Evolutionary conservation across 2,797 vertebrate genomes (phyloP).

Genomic region (Cryptoblepharus egeriae): DNA sequence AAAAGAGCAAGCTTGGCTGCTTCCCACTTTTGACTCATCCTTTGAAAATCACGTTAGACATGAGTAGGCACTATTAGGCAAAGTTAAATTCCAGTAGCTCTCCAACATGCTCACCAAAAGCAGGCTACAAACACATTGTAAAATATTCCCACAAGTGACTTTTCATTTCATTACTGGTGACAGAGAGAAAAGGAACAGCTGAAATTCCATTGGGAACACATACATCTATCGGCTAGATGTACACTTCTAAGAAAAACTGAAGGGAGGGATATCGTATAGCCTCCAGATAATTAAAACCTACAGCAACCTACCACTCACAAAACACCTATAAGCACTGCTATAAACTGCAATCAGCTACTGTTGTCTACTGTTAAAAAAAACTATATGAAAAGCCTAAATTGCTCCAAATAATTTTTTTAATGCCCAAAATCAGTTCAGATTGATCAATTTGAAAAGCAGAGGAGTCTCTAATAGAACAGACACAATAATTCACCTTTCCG

Average conservation of each 20-base stretch:
- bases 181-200: not conserved
- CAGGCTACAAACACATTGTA: not conserved
- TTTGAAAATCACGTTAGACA: not conserved
- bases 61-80: not conserved
- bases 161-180: not conserved
- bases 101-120: not conserved
- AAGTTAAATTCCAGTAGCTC: not conserved
- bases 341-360: not conserved
- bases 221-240: not conserved
- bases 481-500: conserved; percentile 82
- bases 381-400: too few species aligned
- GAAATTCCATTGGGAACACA: not conserved
- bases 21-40: not conserved
- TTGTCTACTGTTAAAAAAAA: not conserved
- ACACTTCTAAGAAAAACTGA: not conserved
- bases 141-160: not conserved
- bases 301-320: not conserved
- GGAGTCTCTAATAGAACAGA: not conserved
- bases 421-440: not conserved
- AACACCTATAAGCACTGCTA: not conserved
- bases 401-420: not conserved
- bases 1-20: not conserved
- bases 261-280: not conserved
- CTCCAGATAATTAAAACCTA: not conserved
- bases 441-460: not conserved